Base-by-base conservation (phyloP, 2,797 vertebrate genomes). In the Sebastes alutus region DNA sequence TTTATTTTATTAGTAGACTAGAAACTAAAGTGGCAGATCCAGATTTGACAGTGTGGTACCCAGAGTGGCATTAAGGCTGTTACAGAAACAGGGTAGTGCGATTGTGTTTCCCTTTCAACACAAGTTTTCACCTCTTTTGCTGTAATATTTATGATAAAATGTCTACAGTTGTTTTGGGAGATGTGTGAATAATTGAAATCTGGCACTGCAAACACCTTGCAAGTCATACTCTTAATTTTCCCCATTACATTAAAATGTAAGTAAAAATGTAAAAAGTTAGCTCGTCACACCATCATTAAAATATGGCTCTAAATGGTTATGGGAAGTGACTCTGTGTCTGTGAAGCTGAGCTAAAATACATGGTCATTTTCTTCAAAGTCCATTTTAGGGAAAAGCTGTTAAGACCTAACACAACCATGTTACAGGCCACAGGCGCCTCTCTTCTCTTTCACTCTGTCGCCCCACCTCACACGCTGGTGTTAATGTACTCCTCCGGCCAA, bases 401-500 rank as follows among this genome's bases (percentile, higher is more conserved):
- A 81, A 71, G 61, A 81, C 68, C 78, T 90, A 79, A 81, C 92
- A 92, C 49, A 6, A 32, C 54, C 38, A 18, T 86, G 91, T 73
- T 86, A 90, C 49, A 70, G 88, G 87, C 88, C 90, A 87, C 81
- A 90, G 92, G 90, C 91, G 88, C 90, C 93, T 82, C 87, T 74
- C 76, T 88, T 87, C 90, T 86, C 87, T 80, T 91, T 82, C 81
- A 69, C 80, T 60, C 83, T 63, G 77, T 64, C 81, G 82, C 85
- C 74, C 84, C 70, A 85, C 72, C 88, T 95, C 87, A 68, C 91
- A 88, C 70, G 56, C 80, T 71, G 42, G 81, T 92, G 95, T 93
- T 94, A 94, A 95, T 94, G 93, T 89, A 92, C 92, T 93, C 77
- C 88, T 88, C 72, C 67, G 73, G 92, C 92, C 91, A 91, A 87